Evolutionary conservation across 2,888 invertebrate genomes (phyloP).

Genomic region (Protophormia terraenovae): DNA sequence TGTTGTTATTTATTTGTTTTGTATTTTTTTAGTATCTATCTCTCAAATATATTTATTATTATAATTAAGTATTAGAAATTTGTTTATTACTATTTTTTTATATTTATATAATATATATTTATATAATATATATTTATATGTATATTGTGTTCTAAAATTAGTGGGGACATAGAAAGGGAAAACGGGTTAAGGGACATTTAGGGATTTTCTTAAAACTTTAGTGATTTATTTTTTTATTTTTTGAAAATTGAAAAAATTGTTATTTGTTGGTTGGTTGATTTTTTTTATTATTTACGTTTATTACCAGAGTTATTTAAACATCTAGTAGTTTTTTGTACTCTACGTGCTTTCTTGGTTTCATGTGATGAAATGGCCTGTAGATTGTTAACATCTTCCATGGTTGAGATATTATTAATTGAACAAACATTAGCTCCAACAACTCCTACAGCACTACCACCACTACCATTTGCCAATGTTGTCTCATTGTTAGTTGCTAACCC

Average conservation of each 20-base stretch:
- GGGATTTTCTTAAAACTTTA: conserved; percentile 63
- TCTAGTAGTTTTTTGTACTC: conserved; percentile 81
- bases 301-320: conserved; percentile 77
- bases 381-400: conserved; percentile 69
- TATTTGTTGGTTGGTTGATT: conserved; percentile 58
- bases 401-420: conserved; percentile 20
- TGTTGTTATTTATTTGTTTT: conserved; percentile 68
- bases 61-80: conserved; percentile 52
- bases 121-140: conserved; percentile 38
- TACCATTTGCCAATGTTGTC: not conserved
- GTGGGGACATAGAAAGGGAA: conserved; percentile 3
- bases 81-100: conserved; percentile 55
- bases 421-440: not conserved
- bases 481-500: not conserved
- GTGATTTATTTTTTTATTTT: conserved; percentile 36
- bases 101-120: conserved; percentile 40
- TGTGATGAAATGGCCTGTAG: conserved; percentile 73
- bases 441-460: not conserved
- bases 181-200: conserved; percentile 20
- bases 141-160: conserved; percentile 63
- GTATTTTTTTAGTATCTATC: conserved; percentile 49
- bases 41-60: conserved; percentile 53
- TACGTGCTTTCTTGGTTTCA: conserved; percentile 81
- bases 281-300: conserved; percentile 80
- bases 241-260: conserved; percentile 59